Evolutionary conservation across 92 coral and sea anemone species (phyloP).

Genomic region (Parazoanthus swiftii): DNA sequence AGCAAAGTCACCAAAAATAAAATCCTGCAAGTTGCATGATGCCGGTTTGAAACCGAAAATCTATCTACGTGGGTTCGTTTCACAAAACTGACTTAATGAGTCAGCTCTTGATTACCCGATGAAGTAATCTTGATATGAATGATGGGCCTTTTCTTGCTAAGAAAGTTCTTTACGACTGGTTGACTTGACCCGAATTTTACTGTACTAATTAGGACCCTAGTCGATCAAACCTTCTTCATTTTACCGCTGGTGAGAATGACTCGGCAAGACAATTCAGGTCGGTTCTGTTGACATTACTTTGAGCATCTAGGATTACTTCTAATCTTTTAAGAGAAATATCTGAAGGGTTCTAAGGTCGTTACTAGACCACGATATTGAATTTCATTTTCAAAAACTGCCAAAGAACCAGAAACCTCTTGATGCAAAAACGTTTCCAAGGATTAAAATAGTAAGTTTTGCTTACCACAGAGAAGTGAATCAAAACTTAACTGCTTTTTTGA

Average conservation of each 20-base stretch:
- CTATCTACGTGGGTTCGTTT: background rate
- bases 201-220: background rate
- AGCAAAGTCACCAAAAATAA: background rate
- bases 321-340: conserved; percentile 7
- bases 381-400: no score
- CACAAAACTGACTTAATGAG: background rate
- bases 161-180: background rate
- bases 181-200: conserved; percentile 6
- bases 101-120: background rate
- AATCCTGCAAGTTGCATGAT: background rate
- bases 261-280: background rate
- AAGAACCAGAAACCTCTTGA: background rate
- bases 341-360: background rate
- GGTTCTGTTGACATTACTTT: background rate
- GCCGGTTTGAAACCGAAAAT: background rate
- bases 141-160: background rate
- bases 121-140: background rate
- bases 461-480: background rate
- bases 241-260: background rate
- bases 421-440: background rate
- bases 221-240: background rate
- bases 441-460: background rate
- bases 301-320: background rate
- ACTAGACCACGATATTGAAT: background rate
- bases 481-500: background rate